A percentile compares a stretch with the other conserved stretches of the same genome.
Conservation (phyloP, 2,797 vertebrate species). For the Sphenodon punctatus region DNA sequence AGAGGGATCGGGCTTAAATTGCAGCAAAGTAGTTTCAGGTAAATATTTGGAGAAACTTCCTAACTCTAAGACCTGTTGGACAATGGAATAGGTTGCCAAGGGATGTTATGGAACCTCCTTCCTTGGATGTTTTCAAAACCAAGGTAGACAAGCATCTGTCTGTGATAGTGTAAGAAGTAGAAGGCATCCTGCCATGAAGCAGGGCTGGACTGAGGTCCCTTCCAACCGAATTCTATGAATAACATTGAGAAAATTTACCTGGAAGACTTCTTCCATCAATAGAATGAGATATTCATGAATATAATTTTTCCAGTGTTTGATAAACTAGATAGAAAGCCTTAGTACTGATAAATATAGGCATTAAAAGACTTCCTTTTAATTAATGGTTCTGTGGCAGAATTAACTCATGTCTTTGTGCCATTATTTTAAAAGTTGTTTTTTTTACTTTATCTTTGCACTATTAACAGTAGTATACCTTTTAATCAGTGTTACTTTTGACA, state of each 20-base stretch:
- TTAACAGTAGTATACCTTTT: slow-evolving; percentile 56
- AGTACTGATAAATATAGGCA: background rate
- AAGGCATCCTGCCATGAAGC: too few species aligned
- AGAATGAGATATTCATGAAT: background rate
- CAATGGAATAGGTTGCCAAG: too few species aligned
- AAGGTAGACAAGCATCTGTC: too few species aligned
- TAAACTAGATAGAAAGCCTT: background rate
- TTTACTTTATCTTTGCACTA: slow-evolving; percentile 13
- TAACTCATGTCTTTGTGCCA: background rate
- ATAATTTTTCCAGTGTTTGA: background rate
- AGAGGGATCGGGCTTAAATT: too few species aligned
- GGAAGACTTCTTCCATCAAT: background rate
- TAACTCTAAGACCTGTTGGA: too few species aligned
- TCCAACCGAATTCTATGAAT: background rate
- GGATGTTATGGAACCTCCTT: too few species aligned
- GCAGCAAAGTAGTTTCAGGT: too few species aligned
- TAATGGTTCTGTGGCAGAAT: background rate
- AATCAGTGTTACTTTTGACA: slow-evolving; percentile 50
- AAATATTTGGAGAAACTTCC: too few species aligned
- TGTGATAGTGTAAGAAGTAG: too few species aligned
- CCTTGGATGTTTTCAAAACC: too few species aligned
- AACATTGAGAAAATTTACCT: too few species aligned
- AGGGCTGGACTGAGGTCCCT: background rate
- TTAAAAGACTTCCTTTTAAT: background rate
- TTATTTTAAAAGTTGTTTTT: slow-evolving; percentile 15